Base-by-base conservation (phyloP, 1,140 invertebrate species). In the Bombyx mandarina region DNA sequence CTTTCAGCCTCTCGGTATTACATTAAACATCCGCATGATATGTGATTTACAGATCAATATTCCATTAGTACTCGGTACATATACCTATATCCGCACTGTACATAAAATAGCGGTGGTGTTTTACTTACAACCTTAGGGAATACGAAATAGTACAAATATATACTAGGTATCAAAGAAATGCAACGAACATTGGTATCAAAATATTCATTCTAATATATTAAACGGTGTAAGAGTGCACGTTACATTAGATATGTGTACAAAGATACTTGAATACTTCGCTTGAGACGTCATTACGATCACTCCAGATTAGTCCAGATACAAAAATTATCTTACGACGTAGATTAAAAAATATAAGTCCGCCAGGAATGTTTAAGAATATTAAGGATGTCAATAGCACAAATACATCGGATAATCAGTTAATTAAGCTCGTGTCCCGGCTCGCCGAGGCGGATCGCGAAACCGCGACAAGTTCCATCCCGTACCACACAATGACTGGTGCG, bases 161-260 rank as follows among this genome's bases (percentile, higher is more conserved):
- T 79, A 79, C 42, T 35, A 35, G 26, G 26, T 35, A 35, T 75
- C 70, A 80, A 82, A 68, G 61, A 86, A 82, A 81, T 72, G 73
- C 75, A 72, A 76, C 81, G 75, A 86, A 86, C 81, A 83, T 79
- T 74, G 67, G 73, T 86, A 86, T 86, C 82, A 86, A 86, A 86
- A 86, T 77, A 75, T 79, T 83, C 7, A 82, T 52, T 66, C 77
- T 82, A 83, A 77, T 76, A 76, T 78, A 81, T 12, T 12, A 61
- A 63, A 78, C 76, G 61, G 75, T 82, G 81, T 80, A 71, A 78
- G 70, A 67, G 79, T 81, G 73, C 79, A 72, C 71, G 69, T 73
- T 72, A 56, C 70, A 73, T 80, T 79, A 83, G 83, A 87, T 83
- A 87, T 87, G 78, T 81, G 77, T 79, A 68, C 78, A 77, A 76